phyloP scores from a whole-genome alignment of 2,797 vertebrate species.

The Anguilla anguilla region DNA sequence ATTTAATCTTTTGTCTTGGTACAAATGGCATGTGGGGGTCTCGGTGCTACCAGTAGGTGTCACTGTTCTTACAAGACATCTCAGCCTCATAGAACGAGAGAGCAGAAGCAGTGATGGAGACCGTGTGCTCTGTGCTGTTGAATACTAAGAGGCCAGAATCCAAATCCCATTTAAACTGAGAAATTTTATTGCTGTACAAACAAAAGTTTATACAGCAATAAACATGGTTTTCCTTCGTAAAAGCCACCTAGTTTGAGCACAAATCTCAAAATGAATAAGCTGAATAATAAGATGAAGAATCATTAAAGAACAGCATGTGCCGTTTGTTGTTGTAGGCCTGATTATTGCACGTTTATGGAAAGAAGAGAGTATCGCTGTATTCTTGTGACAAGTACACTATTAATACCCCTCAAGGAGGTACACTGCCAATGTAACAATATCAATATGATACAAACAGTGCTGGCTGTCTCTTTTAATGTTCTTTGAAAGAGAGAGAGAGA shows the following conservation, averaged over 20 bases:
- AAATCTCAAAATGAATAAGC: background rate
- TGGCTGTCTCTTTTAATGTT: constrained; percentile 23
- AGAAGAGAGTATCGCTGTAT: background rate
- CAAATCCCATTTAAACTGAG: background rate
- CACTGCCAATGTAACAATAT: background rate
- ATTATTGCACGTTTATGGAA: background rate
- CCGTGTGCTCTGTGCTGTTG: background rate
- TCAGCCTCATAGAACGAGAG: constrained; percentile 15
- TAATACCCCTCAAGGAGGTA: background rate
- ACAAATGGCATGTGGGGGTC: background rate
- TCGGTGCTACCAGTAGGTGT: constrained; percentile 66
- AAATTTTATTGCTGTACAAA: background rate
- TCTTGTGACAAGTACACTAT: background rate
- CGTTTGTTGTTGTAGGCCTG: background rate
- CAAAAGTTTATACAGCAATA: background rate
- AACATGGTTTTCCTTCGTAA: background rate
- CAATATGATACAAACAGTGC: background rate
- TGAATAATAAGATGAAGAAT: background rate
- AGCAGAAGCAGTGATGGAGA: background rate
- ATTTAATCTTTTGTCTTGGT: background rate
- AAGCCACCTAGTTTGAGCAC: background rate
- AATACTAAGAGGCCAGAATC: background rate
- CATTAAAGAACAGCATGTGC: background rate
- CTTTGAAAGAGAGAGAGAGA: constrained; percentile 19
- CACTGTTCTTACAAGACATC: constrained; percentile 71